Percentiles rank a stretch among this genome's conserved stretches.
Evolutionary conservation across 2,113 vertebrate species (phyloP).

Genomic region (Dromas ardeola): DNA sequence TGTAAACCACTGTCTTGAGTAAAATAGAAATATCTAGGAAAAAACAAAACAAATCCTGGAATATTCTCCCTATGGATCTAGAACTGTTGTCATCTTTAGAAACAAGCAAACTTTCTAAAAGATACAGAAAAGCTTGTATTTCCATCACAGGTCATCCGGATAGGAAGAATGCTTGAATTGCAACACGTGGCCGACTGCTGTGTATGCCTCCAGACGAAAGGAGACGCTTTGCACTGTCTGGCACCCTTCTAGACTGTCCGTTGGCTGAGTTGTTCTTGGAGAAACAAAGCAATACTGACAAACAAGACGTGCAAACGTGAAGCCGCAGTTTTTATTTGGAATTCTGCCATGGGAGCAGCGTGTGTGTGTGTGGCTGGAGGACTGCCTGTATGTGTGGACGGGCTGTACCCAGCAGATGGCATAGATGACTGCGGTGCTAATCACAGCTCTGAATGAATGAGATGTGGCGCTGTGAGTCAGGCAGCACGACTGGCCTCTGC

Average conservation of each 20-base stretch:
- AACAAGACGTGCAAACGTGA: background rate
- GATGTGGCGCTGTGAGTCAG: background rate
- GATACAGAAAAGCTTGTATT: background rate
- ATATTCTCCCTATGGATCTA: background rate
- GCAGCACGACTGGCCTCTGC: background rate
- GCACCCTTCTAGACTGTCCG: background rate
- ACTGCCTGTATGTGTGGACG: background rate
- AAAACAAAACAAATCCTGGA: background rate
- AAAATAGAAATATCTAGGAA: background rate
- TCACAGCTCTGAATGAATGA: background rate
- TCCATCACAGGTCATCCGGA: background rate
- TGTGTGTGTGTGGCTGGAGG: background rate
- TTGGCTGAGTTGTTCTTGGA: background rate
- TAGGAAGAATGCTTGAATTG: accelerated
- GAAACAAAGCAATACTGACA: background rate
- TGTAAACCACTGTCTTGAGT: background rate
- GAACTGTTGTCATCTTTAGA: background rate
- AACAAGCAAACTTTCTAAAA: background rate
- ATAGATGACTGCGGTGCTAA: background rate
- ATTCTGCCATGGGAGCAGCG: background rate
- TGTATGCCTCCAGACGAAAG: background rate
- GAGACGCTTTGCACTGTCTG: background rate
- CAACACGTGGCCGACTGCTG: accelerated
- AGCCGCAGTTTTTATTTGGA: background rate
- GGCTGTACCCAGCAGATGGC: background rate